Evolutionary conservation across 2,113 vertebrate species (phyloP), one percentile per base, ranked within the genome.

Genomic region (Chaetura pelagica): DNA sequence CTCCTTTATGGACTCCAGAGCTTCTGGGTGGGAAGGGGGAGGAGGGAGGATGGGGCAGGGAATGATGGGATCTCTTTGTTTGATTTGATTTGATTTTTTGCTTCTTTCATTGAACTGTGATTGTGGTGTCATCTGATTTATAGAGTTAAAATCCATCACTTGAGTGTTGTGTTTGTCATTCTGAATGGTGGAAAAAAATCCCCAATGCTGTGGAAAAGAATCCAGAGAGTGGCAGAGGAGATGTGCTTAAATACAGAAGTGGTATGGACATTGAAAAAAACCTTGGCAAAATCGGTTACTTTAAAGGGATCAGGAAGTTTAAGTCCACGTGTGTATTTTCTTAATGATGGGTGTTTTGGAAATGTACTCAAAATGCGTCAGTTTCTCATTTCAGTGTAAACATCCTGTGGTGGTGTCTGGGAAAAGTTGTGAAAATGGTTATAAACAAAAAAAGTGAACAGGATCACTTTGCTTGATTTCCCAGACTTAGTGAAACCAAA

Each of bases 31-130:
- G 95, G 94, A 89, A 96, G 64, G 76, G 93, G 96, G 96, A 93
- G 96, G 96, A 97, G 96, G 94, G 93, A 96, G 80, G 86, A 92
- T 96, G 93, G 80, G 86, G 95, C 95, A 96, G 93, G 89, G 96
- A 89, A 95, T 97, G 95, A 94, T 97, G 96, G 96, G 96, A 97
- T 97, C 93, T 97, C 95, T 96, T 97, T 96, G 96, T 94, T 96
- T 93, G 94, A 95, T 97, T 90, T 92, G 83, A 46, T 90, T 91
- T 93, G 93, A 73, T 95, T 96, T 94, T 94, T 92, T 96, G 79
- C 88, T 95, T 86, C 90, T 94, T 84, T 87, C 93, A 95, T 96
- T 95, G 93, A 96, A 72, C 77, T 84, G 58, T 84, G 89, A 86
- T 95, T 94, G 93, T 94, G 84, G 62, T 58, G 69, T 89, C 87